phyloP scores from a whole-genome alignment of 2,113 vertebrate genomes.

The Vulpes ferrilata region DNA sequence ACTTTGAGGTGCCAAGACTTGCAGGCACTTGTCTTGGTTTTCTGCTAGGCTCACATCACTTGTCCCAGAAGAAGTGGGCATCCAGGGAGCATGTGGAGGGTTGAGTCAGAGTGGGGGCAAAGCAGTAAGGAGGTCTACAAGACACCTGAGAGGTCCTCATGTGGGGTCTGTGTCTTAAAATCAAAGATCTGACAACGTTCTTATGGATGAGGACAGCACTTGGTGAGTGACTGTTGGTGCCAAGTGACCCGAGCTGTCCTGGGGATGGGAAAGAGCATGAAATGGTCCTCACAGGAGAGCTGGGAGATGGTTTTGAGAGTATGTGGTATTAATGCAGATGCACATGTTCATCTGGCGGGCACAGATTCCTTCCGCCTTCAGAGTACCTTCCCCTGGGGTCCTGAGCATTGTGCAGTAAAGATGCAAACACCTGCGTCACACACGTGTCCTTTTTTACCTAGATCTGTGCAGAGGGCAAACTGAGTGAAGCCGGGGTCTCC shows the following conservation, averaged over 20 bases:
- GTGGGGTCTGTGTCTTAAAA: not conserved
- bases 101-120: not conserved
- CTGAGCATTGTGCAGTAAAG: not conserved
- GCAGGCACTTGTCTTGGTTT: not conserved
- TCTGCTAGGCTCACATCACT: not conserved
- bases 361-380: not conserved
- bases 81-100: too few species aligned
- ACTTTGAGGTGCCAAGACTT: not conserved
- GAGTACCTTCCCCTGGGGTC: fast-evolving
- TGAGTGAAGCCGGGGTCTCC: not conserved
- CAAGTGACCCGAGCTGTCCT: not conserved
- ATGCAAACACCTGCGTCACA: not conserved
- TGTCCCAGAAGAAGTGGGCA: not conserved
- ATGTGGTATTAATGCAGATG: not conserved
- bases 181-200: not conserved
- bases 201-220: not conserved
- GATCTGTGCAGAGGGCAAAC: not conserved
- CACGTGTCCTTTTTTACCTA: not conserved
- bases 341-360: fast-evolving
- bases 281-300: fast-evolving
- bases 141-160: not conserved
- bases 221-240: not conserved
- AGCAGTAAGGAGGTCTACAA: fast-evolving
- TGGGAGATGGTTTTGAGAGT: not conserved
- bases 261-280: fast-evolving